Percentiles rank a stretch among this genome's conserved stretches.
Conservation (phyloP, 2,113 vertebrate species). For the Sebastes schlegelii region DNA sequence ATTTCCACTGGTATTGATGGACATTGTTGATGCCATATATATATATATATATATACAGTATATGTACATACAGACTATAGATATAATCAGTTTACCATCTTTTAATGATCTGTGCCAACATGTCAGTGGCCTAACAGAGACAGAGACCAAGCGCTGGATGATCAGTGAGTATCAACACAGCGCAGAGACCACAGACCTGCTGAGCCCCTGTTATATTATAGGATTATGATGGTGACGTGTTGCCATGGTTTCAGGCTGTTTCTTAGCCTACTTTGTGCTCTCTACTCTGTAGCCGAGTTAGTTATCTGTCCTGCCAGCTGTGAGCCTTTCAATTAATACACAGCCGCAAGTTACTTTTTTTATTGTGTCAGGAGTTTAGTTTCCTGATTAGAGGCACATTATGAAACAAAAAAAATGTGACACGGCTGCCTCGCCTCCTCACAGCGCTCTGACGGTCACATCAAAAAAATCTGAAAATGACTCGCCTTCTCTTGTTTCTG, state of each 20-base stretch:
- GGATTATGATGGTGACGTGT: constrained; percentile 60
- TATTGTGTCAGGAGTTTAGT: constrained; percentile 60
- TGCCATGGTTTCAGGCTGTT: constrained; percentile 75
- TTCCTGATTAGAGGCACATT: constrained; percentile 57
- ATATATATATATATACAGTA: neutral
- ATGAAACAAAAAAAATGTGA: constrained; percentile 36
- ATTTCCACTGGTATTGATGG: neutral
- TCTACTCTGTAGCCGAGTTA: constrained; percentile 46
- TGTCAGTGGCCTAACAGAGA: constrained; percentile 30
- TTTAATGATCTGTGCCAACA: constrained; percentile 52
- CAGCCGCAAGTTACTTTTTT: constrained; percentile 49
- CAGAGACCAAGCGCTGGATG: constrained; percentile 7
- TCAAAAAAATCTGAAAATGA: constrained; percentile 24
- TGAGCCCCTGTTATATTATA: constrained; percentile 59
- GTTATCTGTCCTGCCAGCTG: constrained; percentile 74
- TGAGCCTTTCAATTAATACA: constrained; percentile 72
- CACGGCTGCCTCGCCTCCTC: constrained; percentile 24
- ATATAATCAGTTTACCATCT: constrained; percentile 26
- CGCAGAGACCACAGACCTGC: constrained; percentile 55
- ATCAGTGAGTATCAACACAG: constrained; percentile 56
- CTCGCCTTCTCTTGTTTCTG: neutral
- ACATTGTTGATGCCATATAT: neutral
- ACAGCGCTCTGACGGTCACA: constrained; percentile 3
- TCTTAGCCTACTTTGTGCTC: constrained; percentile 70
- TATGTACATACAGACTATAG: constrained; percentile 1